Percentiles rank a stretch among this genome's conserved stretches.
Evolutionary conservation across 2,113 vertebrate species (phyloP).

Genomic region (Malaclemys terrapin): DNA sequence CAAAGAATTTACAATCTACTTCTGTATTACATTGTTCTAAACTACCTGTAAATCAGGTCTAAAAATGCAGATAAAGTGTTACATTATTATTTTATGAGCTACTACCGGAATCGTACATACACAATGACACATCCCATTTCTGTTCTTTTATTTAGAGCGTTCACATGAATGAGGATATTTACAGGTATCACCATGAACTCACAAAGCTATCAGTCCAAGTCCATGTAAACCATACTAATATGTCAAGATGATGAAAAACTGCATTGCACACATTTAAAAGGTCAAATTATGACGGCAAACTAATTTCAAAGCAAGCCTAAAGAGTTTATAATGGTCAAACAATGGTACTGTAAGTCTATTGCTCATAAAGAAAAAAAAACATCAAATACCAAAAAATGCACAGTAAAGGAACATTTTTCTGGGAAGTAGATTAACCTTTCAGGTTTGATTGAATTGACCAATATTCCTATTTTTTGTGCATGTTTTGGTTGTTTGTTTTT

Average conservation of each 20-base stretch:
- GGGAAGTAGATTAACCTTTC: background rate
- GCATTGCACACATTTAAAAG: background rate
- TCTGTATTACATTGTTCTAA: background rate
- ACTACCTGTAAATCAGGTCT: background rate
- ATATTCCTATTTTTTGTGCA: background rate
- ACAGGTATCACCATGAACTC: background rate
- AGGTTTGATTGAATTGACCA: background rate
- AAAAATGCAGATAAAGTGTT: background rate
- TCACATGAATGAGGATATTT: background rate
- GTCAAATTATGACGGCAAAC: background rate
- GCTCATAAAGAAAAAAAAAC: background rate
- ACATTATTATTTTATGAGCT: background rate
- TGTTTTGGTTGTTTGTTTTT: no score
- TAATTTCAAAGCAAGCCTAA: background rate
- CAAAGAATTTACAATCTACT: background rate
- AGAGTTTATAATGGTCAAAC: background rate
- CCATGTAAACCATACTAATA: background rate
- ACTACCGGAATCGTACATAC: background rate
- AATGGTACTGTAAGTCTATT: fast-evolving
- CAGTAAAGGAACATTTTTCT: background rate
- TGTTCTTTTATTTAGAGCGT: background rate
- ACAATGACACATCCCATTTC: background rate
- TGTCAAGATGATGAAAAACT: background rate
- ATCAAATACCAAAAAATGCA: background rate
- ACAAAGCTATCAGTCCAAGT: background rate